Evolutionary conservation across 2,113 vertebrate species (phyloP), one percentile per base, ranked within the genome.

Genomic region (Balaeniceps rex): DNA sequence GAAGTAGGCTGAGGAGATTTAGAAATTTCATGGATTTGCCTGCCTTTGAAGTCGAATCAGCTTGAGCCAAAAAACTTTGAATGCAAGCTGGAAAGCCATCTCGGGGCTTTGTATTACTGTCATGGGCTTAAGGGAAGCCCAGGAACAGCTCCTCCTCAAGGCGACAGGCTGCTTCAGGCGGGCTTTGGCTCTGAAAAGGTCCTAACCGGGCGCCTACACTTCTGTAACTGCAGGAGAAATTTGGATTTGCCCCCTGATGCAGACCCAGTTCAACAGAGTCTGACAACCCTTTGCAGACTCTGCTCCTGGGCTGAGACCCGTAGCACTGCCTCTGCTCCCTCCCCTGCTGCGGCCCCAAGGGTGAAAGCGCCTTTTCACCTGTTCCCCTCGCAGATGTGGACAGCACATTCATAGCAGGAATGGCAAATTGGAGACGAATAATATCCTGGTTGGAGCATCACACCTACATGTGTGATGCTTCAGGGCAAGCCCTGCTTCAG

Each of bases 1-100:
- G 90, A 95, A 90, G 78, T 18, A 92, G 79, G 17, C 85, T 88
- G 94, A 88, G n/a, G 54, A 93, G 95, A 94, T 97, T 95, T 90
- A 92, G 88, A 95, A 93, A 83, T 81, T 92, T 80, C 24, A 46
- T 64, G 90, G 88, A 93, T 90, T 94, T 97, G 78, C 72, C 90
- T 90, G 85, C 76, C 75, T 97, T 97, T 97, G 95, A 97, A 97
- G 94, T 94, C 0, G 0, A 75, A 94, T 93, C 76, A 78, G 47
- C 72, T 71, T 3, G 29, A 96, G 90, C 93, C 96, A 95, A 94
- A 95, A 90, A 93, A 51, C 76, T 83, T 31, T 88, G 85, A 90
- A 78, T 63, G 46, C 68, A 78, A 92, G 84, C 68, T 94, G 79
- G 78, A 93, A 96, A 96, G 86, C 28, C 76, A 60, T 93, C 93